Evolutionary conservation across 1,140 invertebrate species (phyloP).

Genomic region (Macrobrachium rosenbergii): DNA sequence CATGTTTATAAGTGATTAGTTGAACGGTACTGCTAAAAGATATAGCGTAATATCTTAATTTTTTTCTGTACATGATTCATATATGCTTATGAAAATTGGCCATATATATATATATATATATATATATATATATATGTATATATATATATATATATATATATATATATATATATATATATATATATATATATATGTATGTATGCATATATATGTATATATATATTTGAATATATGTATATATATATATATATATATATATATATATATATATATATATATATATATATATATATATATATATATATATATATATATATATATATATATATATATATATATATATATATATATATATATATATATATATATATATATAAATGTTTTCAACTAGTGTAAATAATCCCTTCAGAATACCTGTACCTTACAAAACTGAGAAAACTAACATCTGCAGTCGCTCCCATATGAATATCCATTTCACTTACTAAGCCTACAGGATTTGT

Average conservation of each 20-base stretch:
- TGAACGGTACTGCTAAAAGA: no score
- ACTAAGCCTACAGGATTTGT: no score
- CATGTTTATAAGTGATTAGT: no score
- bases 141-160: conserved; percentile 35
- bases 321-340: conserved; percentile 41
- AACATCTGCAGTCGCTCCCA: no score
- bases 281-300: conserved; percentile 48
- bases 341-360: conserved; percentile 48
- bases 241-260: conserved; percentile 37
- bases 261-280: conserved; percentile 39
- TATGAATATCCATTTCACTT: no score
- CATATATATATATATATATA: conserved; percentile 37
- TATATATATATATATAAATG: conserved; percentile 32
- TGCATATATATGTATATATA: no score
- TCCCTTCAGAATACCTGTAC: no score
- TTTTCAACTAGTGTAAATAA: not conserved
- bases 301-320: conserved; percentile 42
- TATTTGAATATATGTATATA: conserved; percentile 46
- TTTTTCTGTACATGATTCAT: no score
- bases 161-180: conserved; percentile 42
- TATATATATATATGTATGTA: conserved; percentile 45
- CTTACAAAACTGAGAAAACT: no score
- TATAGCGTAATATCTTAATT: no score
- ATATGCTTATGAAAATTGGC: no score
- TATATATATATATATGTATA: conserved; percentile 48